Evolutionary conservation across 1,140 invertebrate species (phyloP), one percentile per base, ranked within the genome.

Genomic region (Drosophila leontia): DNA sequence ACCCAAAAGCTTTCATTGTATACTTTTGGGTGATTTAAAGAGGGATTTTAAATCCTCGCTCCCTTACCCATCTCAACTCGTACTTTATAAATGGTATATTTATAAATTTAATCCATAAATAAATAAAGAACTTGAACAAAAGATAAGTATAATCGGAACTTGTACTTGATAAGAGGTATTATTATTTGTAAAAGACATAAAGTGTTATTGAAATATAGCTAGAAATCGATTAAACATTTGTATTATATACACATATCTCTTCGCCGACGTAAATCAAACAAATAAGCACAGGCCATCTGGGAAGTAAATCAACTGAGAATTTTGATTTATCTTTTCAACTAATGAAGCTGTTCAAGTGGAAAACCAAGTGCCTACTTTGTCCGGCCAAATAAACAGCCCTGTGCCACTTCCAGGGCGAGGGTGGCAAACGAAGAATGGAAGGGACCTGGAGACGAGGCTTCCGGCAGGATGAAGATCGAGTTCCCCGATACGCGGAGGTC

Each of bases 341-440:
- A 87, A 79, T 87, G 57, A 82, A 86, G 60, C 77, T 67, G 59
- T 47, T 78, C 60, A 68, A 84, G 77, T 84, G 77, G 58, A 29
- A 79, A 78, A 37, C 34, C 74, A 61, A 62, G 50, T 79, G 63
- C 55, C 65, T 56, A 57, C 77, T 72, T 51, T 68, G 57, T 53
- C 45, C 6, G 48, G 50, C 15, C 34, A 78, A 82, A 68, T 55
- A 78, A 82, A 82, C 55, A 59, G 55, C 41, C 48, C 70, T 35
- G 19, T 8, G 7, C 6, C 63, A n/a, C 65, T 23, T 15, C 47
- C 26, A n/a, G 15, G 13, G 8, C 37, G 37, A 55, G 53, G 61
- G 70, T 74, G 59, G 69, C 50, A 57, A 63, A 41, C 17, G 56
- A 29, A 47, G 51, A 35, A 12, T 7, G 11, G 47, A 57, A 23